Percentiles rank a stretch among this genome's conserved stretches.
These are phyloP conservation scores for Aporophyla nigra DNA, from an alignment of 2,888 invertebrate genomes.

Conservation along the genomic window DNA sequence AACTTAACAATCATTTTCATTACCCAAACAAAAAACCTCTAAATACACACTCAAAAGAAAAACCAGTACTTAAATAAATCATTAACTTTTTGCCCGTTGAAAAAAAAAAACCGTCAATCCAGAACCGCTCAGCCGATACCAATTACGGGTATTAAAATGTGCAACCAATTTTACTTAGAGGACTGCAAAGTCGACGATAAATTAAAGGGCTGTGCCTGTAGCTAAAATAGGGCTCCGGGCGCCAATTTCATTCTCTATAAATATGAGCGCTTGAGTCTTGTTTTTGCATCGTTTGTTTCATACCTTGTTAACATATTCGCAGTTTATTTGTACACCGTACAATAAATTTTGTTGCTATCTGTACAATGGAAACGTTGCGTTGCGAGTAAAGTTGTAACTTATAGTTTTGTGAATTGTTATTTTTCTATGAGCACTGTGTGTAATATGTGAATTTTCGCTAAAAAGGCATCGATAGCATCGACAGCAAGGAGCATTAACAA, in stretches of 20 bases:
- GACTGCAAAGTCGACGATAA: conserved; percentile 71
- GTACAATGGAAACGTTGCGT: conserved; percentile 56
- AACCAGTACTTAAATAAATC: conserved; percentile 46
- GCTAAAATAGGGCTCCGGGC: conserved; percentile 78
- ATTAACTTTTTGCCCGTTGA: conserved; percentile 48
- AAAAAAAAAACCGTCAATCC: conserved; percentile 67
- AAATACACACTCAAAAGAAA: conserved; percentile 30
- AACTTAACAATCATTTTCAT: not conserved
- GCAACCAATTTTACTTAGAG: conserved; percentile 67
- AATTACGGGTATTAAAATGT: conserved; percentile 74
- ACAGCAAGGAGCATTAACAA: not conserved
- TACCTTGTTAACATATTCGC: conserved; percentile 77
- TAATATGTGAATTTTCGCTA: not conserved
- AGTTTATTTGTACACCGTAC: conserved; percentile 71
- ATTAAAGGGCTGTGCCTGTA: conserved; percentile 74
- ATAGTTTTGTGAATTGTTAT: conserved; percentile 41
- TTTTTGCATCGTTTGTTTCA: conserved; percentile 69
- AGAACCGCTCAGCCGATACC: conserved; percentile 70
- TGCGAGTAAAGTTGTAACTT: conserved; percentile 43
- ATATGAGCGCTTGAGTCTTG: conserved; percentile 72
- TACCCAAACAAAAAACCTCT: conserved; percentile 13
- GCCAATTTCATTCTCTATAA: conserved; percentile 79
- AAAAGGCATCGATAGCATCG: too few species aligned
- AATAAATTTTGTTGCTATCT: conserved; percentile 71
- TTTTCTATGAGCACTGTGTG: conserved; percentile 27